Percentiles rank a stretch among this genome's conserved stretches.
phyloP scores from a whole-genome alignment of 2,888 invertebrate genomes.

The Sinodicranocentrus sp. region DNA sequence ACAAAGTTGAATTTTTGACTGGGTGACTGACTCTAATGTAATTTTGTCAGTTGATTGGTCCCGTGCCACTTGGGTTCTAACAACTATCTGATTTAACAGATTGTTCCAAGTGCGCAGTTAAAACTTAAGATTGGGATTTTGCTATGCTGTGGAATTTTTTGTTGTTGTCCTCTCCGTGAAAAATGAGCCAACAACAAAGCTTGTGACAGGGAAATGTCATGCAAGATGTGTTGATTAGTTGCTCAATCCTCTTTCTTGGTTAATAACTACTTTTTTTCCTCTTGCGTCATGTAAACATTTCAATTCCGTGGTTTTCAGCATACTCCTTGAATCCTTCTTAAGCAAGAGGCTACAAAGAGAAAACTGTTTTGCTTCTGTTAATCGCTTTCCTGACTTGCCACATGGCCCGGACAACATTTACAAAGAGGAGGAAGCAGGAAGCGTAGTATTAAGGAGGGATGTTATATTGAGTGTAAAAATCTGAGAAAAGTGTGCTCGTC shows the following conservation, averaged over 20 bases:
- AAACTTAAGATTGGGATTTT: background rate
- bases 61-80: background rate
- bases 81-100: background rate
- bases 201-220: conserved; percentile 31
- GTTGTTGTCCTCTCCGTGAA: background rate
- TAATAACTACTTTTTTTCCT: background rate
- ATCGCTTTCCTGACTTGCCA: too few relatives aligned
- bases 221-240: conserved; percentile 23
- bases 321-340: background rate
- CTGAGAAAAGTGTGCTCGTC: too few relatives aligned
- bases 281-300: conserved; percentile 2
- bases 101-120: background rate
- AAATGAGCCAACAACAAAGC: conserved; percentile 21
- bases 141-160: background rate
- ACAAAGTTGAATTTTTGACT: background rate
- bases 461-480: too few relatives aligned
- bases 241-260: conserved; percentile 4
- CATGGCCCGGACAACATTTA: background rate
- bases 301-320: background rate
- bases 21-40: conserved; percentile 8
- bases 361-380: background rate
- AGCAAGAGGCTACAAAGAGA: background rate
- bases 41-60: conserved; percentile 8
- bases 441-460: too few relatives aligned
- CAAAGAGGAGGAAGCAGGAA: background rate